Evolutionary conservation across 2,113 vertebrate genomes (phyloP).

Genomic region (Anser brachyrhynchus): DNA sequence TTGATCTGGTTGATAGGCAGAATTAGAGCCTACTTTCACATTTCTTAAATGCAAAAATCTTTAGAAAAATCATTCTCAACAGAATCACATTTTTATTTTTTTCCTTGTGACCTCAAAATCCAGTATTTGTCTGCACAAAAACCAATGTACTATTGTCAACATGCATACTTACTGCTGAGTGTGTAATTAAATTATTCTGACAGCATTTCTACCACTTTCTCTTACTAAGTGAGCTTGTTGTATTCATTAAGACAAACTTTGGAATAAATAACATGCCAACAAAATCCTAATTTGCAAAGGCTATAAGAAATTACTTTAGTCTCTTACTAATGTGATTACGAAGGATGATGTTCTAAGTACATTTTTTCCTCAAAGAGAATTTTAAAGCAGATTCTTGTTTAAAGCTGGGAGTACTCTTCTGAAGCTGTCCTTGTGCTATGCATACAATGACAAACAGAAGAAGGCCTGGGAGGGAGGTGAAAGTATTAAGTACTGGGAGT

Average conservation of each 20-base stretch:
- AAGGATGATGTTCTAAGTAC: conserved; percentile 43
- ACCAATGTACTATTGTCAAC: conserved; percentile 35
- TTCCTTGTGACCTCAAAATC: not conserved
- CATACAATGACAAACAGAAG: conserved; percentile 65
- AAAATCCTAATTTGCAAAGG: conserved; percentile 69
- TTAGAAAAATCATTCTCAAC: not conserved
- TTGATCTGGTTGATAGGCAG: not conserved
- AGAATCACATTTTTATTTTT: not conserved
- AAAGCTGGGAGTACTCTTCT: conserved; percentile 54
- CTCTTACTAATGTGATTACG: conserved; percentile 61
- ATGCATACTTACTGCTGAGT: not conserved
- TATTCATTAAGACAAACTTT: conserved; percentile 59
- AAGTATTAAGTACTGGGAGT: not conserved
- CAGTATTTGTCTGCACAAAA: not conserved
- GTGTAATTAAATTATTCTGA: conserved; percentile 58
- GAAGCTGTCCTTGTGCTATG: conserved; percentile 68
- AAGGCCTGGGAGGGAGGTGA: not conserved
- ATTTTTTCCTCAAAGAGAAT: conserved; percentile 68
- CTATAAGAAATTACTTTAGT: conserved; percentile 56
- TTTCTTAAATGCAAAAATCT: conserved; percentile 24
- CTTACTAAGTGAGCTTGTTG: conserved; percentile 37
- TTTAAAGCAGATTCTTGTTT: conserved; percentile 58
- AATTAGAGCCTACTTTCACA: not conserved
- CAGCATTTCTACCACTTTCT: conserved; percentile 45
- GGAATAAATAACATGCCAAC: conserved; percentile 42